Percentiles rank a stretch among this genome's conserved stretches.
Evolutionary conservation across 2,797 vertebrate genomes (phyloP).

Genomic region (Paguma larvata): DNA sequence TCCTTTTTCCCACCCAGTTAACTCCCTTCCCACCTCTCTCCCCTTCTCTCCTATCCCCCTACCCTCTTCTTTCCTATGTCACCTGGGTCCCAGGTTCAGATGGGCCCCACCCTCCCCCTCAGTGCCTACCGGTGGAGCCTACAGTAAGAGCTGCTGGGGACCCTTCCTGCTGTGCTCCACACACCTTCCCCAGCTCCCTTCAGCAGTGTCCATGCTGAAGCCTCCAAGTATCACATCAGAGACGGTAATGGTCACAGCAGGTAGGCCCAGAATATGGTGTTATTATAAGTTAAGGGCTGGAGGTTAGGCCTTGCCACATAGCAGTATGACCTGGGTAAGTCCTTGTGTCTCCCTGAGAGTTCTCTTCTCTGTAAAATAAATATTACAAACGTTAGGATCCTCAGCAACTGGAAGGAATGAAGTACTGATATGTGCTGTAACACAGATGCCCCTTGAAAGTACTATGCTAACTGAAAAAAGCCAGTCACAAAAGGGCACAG

Average conservation of each 20-base stretch:
- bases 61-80: neutral
- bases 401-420: neutral
- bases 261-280: neutral
- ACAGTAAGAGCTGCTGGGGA: neutral
- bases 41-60: too few species aligned
- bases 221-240: neutral
- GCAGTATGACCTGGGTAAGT: neutral
- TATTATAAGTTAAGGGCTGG: neutral
- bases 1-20: neutral
- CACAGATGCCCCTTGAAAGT: neutral
- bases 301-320: neutral
- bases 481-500: neutral
- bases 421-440: too few species aligned
- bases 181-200: neutral
- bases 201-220: neutral
- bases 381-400: neutral
- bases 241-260: neutral
- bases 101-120: neutral
- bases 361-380: conserved; percentile 21
- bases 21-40: neutral
- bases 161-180: neutral
- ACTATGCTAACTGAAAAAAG: neutral
- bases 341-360: neutral
- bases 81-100: neutral
- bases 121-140: neutral